phyloP scores from a whole-genome alignment of 2,888 invertebrate species.

The Galeruca laticollis region DNA sequence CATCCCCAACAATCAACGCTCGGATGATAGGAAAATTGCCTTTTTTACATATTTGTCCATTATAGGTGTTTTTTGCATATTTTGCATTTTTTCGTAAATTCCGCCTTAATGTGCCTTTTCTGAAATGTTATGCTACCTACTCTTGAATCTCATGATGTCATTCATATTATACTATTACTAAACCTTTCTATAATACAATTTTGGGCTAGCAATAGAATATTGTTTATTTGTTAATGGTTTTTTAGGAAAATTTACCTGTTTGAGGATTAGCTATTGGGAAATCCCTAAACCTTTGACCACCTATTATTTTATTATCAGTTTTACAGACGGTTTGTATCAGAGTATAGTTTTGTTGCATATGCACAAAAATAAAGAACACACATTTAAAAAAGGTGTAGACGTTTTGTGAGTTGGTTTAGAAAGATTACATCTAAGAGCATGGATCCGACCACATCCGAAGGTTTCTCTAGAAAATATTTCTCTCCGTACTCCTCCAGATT shows the following conservation, averaged over 20 bases:
- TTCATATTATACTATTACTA: not conserved
- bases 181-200: not conserved
- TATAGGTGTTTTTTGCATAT: too few relatives aligned
- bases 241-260: too few relatives aligned
- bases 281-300: not conserved
- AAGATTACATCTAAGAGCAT: not conserved
- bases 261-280: not conserved
- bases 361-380: not conserved
- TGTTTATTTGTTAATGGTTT: not conserved
- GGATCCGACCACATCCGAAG: not conserved
- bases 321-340: not conserved
- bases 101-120: too few relatives aligned
- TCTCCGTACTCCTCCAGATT: too few relatives aligned
- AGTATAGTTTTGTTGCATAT: not conserved
- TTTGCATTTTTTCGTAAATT: conserved; percentile 3
- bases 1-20: too few relatives aligned
- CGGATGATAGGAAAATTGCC: conserved; percentile 2
- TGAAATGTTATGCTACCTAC: conserved; percentile 1
- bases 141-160: too few relatives aligned
- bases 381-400: not conserved
- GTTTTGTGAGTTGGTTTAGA: not conserved
- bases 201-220: not conserved
- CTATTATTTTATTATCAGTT: too few relatives aligned
- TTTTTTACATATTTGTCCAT: not conserved
- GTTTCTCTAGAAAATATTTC: not conserved